Evolutionary conservation across 2,797 vertebrate genomes (phyloP), one percentile per base, ranked within the genome.

Genomic region (Sebastes variabilis): DNA sequence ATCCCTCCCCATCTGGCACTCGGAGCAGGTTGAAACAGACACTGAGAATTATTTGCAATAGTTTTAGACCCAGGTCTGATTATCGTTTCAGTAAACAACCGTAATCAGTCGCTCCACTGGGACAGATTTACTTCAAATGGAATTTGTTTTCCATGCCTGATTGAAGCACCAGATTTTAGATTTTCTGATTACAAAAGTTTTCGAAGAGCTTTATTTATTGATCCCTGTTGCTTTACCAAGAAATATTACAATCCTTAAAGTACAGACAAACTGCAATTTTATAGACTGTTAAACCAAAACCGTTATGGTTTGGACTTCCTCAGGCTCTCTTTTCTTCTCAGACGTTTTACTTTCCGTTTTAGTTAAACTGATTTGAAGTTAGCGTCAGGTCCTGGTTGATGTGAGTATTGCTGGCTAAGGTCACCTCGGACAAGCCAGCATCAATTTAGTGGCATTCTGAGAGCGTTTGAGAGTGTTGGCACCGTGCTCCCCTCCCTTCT

Each of bases 1-100:
- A 89, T 91, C 83, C 68, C 46, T 78, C 66, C 65, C 83, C 89
- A 90, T 89, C 87, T 91, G 89, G 84, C 49, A 25, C 64, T 66
- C 29, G 38, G 22, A 69, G 78, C 78, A 89, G 85, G 83, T 88
- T 89, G 66, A 88, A 84, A 82, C 69, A 89, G 75, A 87, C 76
- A 65, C 78, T n/a, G 14, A 71, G 66, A 87, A 70, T 82, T 87
- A 84, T 88, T 85, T 77, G 54, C 67, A 88, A 84, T 68, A 78
- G 65, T 85, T 86, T 86, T 80, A 83, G 27, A 83, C 82, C 36
- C 62, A 83, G 82, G 72, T 90, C 75, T 88, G 67, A 84, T 79
- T 85, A 81, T 74, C 72, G 80, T 81, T 86, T 79, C 66, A 52
- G 79, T 91, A 79, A 88, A 88, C 65, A 87, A 86, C 38, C 20